These are phyloP conservation scores for Eucera pruinosa DNA, from an alignment of 2,888 invertebrate genomes.

Conservation along the genomic window DNA sequence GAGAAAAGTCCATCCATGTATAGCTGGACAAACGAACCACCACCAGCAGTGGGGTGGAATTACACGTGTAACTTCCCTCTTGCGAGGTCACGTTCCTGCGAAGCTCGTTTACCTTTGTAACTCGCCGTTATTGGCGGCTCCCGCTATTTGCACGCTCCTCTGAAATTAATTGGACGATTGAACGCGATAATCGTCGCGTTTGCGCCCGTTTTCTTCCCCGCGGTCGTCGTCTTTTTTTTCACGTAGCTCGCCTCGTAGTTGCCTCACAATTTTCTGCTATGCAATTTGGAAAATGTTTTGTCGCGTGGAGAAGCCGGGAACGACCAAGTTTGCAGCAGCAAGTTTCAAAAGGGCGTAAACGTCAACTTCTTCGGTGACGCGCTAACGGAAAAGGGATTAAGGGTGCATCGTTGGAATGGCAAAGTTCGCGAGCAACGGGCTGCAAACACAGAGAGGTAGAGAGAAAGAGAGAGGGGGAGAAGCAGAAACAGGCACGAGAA, in stretches of 20 bases:
- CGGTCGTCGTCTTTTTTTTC: too few relatives aligned
- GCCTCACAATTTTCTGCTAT: neutral
- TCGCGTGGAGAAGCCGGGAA: neutral
- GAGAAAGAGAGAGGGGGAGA: conserved; percentile 45
- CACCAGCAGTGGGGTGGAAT: neutral
- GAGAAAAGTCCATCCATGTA: conserved; percentile 32
- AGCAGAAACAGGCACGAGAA: conserved; percentile 29
- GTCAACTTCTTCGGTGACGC: conserved; percentile 58
- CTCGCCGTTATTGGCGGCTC: conserved; percentile 5
- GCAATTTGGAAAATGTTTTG: conserved; percentile 7
- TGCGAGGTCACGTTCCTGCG: conserved; percentile 15
- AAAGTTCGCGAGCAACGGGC: conserved; percentile 60
- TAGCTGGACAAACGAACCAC: conserved; percentile 17
- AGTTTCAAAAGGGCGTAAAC: conserved; percentile 46
- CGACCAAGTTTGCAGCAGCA: conserved; percentile 31
- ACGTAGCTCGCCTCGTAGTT: neutral
- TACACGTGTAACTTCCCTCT: conserved; percentile 26
- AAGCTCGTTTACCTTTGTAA: conserved; percentile 27
- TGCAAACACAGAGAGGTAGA: too few relatives aligned
- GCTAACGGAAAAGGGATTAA: conserved; percentile 65
- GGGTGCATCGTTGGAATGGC: conserved; percentile 63
- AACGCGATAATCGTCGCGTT: conserved; percentile 1
- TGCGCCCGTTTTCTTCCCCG: neutral
- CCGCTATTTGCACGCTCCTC: neutral
- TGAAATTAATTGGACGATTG: conserved; percentile 1